Conservation (phyloP, 2,797 vertebrate genomes). For the Gouania willdenowi region DNA sequence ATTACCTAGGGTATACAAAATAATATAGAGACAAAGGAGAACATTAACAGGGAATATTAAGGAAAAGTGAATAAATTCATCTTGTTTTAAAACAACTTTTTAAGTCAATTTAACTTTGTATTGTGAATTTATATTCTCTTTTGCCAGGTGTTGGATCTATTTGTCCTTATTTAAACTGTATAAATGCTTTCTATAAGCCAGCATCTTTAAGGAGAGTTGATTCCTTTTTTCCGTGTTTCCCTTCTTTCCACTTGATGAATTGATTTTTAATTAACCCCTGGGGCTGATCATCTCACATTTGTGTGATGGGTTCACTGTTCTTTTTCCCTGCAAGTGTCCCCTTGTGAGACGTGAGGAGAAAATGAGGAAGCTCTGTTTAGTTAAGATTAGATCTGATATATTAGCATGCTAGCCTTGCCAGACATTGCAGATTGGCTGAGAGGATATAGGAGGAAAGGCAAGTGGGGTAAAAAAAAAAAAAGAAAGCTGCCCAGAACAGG, state of each 20-base stretch:
- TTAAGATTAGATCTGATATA: slow-evolving; percentile 59
- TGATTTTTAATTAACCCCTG: slow-evolving; percentile 70
- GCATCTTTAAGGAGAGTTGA: slow-evolving; percentile 35
- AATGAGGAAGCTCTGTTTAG: slow-evolving; percentile 50
- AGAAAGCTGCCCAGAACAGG: slow-evolving; percentile 25
- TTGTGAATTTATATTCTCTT: too few relatives aligned
- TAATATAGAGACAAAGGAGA: slow-evolving; percentile 20
- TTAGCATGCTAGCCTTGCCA: slow-evolving; percentile 57
- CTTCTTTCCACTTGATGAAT: slow-evolving; percentile 63
- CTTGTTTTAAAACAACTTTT: too few relatives aligned
- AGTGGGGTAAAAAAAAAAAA: too few relatives aligned
- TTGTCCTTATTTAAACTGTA: slow-evolving; percentile 32
- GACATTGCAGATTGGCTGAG: slow-evolving; percentile 22
- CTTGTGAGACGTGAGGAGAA: slow-evolving; percentile 34
- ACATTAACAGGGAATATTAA: background rate
- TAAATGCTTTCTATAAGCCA: slow-evolving; percentile 42
- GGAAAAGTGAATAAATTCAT: too few relatives aligned
- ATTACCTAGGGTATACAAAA: slow-evolving; percentile 47
- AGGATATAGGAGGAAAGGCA: slow-evolving; percentile 29
- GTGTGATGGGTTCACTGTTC: slow-evolving; percentile 16
- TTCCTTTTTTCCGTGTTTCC: slow-evolving; percentile 22
- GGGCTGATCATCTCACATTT: slow-evolving; percentile 40
- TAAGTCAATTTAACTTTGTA: too few relatives aligned
- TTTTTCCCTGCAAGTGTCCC: slow-evolving; percentile 23
- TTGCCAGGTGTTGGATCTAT: slow-evolving; percentile 12